phyloP scores from a whole-genome alignment of 2,113 vertebrate genomes.

The Rousettus leschenaultii region DNA sequence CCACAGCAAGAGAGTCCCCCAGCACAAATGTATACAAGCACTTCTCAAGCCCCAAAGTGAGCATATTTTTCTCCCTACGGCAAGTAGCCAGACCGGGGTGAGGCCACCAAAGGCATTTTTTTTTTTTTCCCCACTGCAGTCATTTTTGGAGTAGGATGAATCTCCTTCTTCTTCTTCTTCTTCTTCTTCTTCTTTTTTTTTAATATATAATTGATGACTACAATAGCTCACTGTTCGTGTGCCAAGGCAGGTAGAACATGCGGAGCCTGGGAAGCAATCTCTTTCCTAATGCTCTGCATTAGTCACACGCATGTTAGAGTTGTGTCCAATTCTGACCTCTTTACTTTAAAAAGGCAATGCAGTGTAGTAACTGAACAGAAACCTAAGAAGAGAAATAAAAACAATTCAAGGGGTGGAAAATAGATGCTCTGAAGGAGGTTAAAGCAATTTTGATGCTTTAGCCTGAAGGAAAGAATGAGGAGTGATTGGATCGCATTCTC shows the following conservation, averaged over 20 bases:
- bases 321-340: constrained; percentile 2
- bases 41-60: background rate
- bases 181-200: too few species aligned
- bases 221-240: background rate
- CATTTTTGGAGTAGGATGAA: background rate
- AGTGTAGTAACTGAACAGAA: background rate
- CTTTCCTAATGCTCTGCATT: background rate
- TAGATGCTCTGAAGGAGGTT: constrained; percentile 3
- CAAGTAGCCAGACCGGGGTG: background rate
- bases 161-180: background rate
- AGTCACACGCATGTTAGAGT: background rate
- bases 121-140: background rate
- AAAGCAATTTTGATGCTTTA: constrained; percentile 9
- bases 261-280: background rate
- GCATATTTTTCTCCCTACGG: background rate
- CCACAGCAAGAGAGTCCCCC: background rate
- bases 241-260: background rate
- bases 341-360: constrained; percentile 4
- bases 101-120: background rate
- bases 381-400: constrained; percentile 35
- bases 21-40: background rate
- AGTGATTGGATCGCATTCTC: background rate
- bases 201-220: background rate
- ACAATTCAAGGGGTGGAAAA: constrained; percentile 40
- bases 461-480: background rate